Percentiles rank a stretch among this genome's conserved stretches.
Conservation (phyloP, 2,797 vertebrate genomes). For the Pseudochaenichthys georgianus region DNA sequence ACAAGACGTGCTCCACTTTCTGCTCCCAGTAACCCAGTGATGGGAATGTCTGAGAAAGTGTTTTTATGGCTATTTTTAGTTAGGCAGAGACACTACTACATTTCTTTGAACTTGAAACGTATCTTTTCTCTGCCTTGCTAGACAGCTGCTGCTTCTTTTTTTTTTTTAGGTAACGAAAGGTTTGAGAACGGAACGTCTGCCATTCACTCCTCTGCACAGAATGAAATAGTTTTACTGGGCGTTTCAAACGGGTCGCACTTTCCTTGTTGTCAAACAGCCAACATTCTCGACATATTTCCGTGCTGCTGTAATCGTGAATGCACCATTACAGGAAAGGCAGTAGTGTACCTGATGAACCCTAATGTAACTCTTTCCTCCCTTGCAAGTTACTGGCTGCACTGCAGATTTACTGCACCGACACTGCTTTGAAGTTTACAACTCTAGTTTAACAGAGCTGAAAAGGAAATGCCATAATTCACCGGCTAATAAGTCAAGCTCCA, state of each 20-base stretch:
- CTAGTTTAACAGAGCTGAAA: constrained; percentile 41
- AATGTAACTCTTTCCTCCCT: constrained; percentile 47
- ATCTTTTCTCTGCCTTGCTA: constrained; percentile 53
- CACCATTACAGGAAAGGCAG: constrained; percentile 63
- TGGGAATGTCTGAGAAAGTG: constrained; percentile 63
- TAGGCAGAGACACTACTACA: constrained; percentile 32
- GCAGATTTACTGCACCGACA: constrained; percentile 60
- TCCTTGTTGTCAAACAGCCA: constrained; percentile 71
- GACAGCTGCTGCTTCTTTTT: constrained; percentile 20
- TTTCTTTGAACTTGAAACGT: constrained; percentile 39
- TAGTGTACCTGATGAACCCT: constrained; percentile 73
- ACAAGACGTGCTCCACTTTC: constrained; percentile 71
- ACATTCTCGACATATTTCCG: constrained; percentile 80
- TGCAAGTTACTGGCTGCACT: constrained; percentile 49
- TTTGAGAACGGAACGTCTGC: background rate
- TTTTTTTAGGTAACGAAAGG: background rate
- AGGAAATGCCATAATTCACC: constrained; percentile 50
- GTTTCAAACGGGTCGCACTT: constrained; percentile 53
- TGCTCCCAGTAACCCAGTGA: constrained; percentile 66
- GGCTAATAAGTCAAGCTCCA: constrained; percentile 26
- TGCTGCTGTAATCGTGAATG: constrained; percentile 74
- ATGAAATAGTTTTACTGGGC: constrained; percentile 61
- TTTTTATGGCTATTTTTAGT: constrained; percentile 74
- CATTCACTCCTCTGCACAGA: constrained; percentile 38
- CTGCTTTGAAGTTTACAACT: constrained; percentile 60